Conservation (phyloP, 2,797 vertebrate species). For the Pipistrellus nathusii region DNA sequence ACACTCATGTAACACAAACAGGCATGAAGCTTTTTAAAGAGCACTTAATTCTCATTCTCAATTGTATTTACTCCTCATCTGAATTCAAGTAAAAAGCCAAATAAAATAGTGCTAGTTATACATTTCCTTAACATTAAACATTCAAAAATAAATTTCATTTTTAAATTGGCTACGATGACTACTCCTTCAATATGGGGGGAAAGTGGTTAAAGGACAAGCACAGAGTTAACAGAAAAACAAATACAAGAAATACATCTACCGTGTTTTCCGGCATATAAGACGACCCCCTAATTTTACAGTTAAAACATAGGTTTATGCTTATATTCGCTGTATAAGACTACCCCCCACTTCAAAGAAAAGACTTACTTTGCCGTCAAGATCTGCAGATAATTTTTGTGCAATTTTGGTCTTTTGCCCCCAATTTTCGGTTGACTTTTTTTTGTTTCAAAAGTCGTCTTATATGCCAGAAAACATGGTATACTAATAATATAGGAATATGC, state of each 20-base stretch:
- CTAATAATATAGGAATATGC: no score
- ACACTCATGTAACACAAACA: constrained; percentile 4
- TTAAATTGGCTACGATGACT: neutral
- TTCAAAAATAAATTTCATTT: constrained; percentile 25
- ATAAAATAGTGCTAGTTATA: constrained; percentile 16
- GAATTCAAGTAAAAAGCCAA: constrained; percentile 44
- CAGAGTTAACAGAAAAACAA: neutral
- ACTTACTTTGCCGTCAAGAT: no score
- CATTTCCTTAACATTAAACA: constrained; percentile 46
- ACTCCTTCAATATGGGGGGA: neutral
- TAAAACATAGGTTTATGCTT: no score
- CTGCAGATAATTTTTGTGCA: no score
- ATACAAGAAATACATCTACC: neutral
- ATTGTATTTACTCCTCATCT: neutral
- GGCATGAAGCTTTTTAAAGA: constrained; percentile 12
- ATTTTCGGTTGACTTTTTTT: no score
- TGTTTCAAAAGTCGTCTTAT: no score
- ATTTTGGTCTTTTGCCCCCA: no score
- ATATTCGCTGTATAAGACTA: no score
- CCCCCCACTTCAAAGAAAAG: no score
- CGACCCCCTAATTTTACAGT: no score
- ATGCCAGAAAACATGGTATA: no score
- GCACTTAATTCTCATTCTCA: constrained; percentile 25
- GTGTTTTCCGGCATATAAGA: no score
- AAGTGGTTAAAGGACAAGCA: neutral